These are phyloP conservation scores for Drosophila hydei DNA, from an alignment of 1,140 invertebrate genomes.

Conservation along the genomic window DNA sequence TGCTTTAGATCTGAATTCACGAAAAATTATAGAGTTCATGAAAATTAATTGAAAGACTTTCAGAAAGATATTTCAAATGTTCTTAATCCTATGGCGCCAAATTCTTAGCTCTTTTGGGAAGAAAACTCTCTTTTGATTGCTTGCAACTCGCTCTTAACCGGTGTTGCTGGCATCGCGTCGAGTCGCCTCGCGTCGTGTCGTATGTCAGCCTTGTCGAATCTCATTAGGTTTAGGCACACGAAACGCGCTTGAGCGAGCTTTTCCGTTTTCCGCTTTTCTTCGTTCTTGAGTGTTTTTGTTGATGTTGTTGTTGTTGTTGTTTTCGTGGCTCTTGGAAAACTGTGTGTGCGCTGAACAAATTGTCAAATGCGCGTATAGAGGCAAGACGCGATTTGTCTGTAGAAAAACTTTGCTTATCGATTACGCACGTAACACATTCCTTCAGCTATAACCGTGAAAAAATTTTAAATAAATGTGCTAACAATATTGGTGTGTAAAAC, in stretches of 20 bases:
- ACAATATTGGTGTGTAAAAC: slow-evolving; percentile 52
- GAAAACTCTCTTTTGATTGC: slow-evolving; percentile 1
- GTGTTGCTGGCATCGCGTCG: slow-evolving; percentile 31
- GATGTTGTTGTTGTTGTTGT: background rate
- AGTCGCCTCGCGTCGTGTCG: background rate
- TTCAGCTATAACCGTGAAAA: slow-evolving; percentile 40
- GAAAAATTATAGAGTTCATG: background rate
- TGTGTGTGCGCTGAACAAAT: slow-evolving; percentile 50
- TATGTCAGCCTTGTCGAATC: slow-evolving; percentile 61
- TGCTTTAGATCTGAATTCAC: no score
- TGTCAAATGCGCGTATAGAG: slow-evolving; percentile 76
- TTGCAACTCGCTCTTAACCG: slow-evolving; percentile 41
- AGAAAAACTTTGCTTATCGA: slow-evolving; percentile 77
- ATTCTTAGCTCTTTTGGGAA: background rate
- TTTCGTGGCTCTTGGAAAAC: slow-evolving; percentile 53
- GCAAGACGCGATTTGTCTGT: slow-evolving; percentile 61
- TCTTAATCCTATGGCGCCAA: slow-evolving; percentile 10
- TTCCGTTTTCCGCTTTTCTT: slow-evolving; percentile 60
- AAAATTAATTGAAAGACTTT: background rate
- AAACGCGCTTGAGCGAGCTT: slow-evolving; percentile 79
- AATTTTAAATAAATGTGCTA: slow-evolving; percentile 31
- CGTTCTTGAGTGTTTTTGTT: slow-evolving; percentile 49
- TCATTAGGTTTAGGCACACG: slow-evolving; percentile 63
- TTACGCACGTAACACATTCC: slow-evolving; percentile 73
- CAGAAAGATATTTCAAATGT: background rate